Conservation (phyloP, 2,797 vertebrate genomes). For the Leptodactylus fallax region DNA sequence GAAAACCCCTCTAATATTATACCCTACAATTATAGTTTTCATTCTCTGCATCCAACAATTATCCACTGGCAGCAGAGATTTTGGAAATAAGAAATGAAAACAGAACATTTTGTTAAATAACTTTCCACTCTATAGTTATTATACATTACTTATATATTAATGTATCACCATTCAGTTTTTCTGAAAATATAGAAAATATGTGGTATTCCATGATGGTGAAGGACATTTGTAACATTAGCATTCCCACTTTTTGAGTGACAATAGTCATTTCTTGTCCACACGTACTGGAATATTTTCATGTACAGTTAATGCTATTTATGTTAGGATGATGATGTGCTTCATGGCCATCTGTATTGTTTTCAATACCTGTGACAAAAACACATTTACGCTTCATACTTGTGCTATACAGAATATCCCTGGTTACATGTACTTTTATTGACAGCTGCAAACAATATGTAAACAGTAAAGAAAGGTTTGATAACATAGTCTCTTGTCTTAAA, state of each 20-base stretch:
- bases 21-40: no score
- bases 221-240: background rate
- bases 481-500: no score
- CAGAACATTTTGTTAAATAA: no score
- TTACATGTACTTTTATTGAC: background rate
- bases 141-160: no score
- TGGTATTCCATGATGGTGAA: background rate
- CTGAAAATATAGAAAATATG: no score
- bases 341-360: background rate
- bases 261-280: background rate
- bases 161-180: no score
- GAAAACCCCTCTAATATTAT: no score
- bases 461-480: no score
- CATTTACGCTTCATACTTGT: background rate
- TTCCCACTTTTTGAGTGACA: background rate
- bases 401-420: background rate
- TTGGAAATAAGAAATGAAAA: no score
- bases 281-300: background rate
- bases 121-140: no score
- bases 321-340: background rate
- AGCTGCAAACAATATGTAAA: background rate
- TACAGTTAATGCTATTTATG: background rate
- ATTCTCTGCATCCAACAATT: no score
- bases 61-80: no score
- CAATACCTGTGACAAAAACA: background rate